These are phyloP conservation scores for Drosophila falleni DNA, from an alignment of 2,888 invertebrate genomes.

Conservation along the genomic window DNA sequence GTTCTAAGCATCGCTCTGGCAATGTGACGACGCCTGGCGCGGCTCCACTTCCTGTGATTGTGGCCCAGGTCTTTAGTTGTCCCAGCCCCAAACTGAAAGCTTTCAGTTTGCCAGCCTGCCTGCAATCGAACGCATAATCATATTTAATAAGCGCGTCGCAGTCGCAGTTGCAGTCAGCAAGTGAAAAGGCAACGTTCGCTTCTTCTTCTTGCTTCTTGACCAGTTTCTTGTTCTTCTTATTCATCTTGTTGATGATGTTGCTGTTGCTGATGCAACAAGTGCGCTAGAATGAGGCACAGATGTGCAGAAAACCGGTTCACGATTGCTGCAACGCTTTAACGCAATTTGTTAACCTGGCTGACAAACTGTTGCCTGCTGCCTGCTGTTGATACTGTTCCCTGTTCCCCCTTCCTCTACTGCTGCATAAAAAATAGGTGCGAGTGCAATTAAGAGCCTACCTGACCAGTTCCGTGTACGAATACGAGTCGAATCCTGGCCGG, in stretches of 20 bases:
- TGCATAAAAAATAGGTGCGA: slow-evolving; percentile 73
- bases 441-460: slow-evolving; percentile 77
- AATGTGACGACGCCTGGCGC: slow-evolving; percentile 77
- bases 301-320: slow-evolving; percentile 76
- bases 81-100: slow-evolving; percentile 42
- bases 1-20: slow-evolving; percentile 54
- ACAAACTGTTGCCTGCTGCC: slow-evolving; percentile 75
- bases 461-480: slow-evolving; percentile 43
- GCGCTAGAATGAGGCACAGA: slow-evolving; percentile 79
- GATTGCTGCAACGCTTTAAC: slow-evolving; percentile 62
- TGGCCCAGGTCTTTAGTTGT: slow-evolving; percentile 23
- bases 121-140: slow-evolving; percentile 78
- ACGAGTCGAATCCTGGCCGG: slow-evolving; percentile 69
- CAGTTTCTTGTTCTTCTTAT: slow-evolving; percentile 25
- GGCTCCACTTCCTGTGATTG: slow-evolving; percentile 70
- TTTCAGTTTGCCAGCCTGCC: slow-evolving; percentile 42
- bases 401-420: slow-evolving; percentile 2
- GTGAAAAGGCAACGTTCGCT: slow-evolving; percentile 47
- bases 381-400: slow-evolving; percentile 9
- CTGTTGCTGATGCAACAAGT: slow-evolving; percentile 75
- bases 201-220: slow-evolving; percentile 22
- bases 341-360: slow-evolving; percentile 83
- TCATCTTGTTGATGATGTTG: slow-evolving; percentile 24
- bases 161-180: slow-evolving; percentile 58
- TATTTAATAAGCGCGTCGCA: slow-evolving; percentile 76